Base-by-base conservation (phyloP, 2,113 vertebrate genomes). In the Fukomys damarensis region DNA sequence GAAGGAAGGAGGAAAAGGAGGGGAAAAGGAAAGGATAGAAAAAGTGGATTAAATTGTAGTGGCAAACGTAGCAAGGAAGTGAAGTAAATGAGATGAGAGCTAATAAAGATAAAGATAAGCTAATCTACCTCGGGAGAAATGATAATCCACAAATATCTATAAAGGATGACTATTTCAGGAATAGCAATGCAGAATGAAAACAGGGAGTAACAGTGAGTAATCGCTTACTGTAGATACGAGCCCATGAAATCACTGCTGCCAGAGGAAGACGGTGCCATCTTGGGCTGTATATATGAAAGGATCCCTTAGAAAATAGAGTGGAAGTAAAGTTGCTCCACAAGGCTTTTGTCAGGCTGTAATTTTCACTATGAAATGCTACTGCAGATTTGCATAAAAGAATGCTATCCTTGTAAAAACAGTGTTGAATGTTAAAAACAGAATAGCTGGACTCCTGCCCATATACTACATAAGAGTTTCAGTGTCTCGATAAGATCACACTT, bases 221-320 rank as follows among this genome's bases (percentile, higher is more conserved):
- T 98, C 97, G 95, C 91, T 96, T 98, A 94, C 65, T 95, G 72
- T 43, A 95, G 96, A 96, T 74, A 95, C 43, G 92, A 97, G 89
- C 77, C 72, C 86, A 85, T 79, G 97, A 83, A 68, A 26, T 80
- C 49, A 16, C 86, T n/a, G 41, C 24, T 56, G 32, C n/a, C 72
- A 70, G 91, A 83, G 90, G 24, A 98, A 95, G 61, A 54, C n/a
- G 91, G 95, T 94, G 43, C 26, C 1, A 1, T 97, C 92, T 80
- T 72, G 38, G 90, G 30, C 46, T 54, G 43, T 35, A 4, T 49
- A 16, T 7, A 11, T 43, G 41, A 56, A 72, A 82, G 93, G 46
- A 70, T 86, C 46, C 41, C 85, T 86, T 26, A 70, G 95, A 86
- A 90, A 89, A 79, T 2, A 66, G 76, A 63, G 59, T 26, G 41